Conservation (phyloP, 2,113 vertebrate genomes). For the Passerina amoena region DNA sequence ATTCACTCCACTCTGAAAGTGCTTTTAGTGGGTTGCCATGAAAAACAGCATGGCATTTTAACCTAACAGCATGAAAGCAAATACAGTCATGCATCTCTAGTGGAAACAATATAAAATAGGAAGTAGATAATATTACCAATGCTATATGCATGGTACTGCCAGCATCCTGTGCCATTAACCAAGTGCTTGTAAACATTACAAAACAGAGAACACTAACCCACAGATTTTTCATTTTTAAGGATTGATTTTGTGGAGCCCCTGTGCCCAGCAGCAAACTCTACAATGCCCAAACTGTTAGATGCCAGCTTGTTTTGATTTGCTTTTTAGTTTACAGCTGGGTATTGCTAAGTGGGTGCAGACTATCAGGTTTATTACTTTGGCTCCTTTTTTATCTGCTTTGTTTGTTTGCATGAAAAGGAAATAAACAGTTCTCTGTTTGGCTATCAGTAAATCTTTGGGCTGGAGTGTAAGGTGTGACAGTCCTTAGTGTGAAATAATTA, state of each 20-base stretch:
- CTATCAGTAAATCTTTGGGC: background rate
- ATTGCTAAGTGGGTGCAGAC: background rate
- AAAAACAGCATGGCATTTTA: conserved; percentile 42
- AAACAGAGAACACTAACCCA: background rate
- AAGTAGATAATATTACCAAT: background rate
- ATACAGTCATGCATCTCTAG: background rate
- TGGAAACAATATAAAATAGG: conserved; percentile 33
- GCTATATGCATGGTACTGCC: background rate
- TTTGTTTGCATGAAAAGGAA: background rate
- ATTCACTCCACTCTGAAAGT: background rate
- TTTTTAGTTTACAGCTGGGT: background rate
- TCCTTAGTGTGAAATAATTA: background rate
- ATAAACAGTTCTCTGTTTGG: background rate
- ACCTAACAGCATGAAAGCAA: conserved; percentile 36
- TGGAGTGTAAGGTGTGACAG: background rate
- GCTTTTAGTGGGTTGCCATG: conserved; percentile 38
- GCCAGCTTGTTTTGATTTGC: background rate
- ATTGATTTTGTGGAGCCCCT: background rate
- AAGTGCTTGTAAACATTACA: conserved; percentile 8
- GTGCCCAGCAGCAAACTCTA: background rate
- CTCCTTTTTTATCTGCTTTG: background rate
- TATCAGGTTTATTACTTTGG: background rate
- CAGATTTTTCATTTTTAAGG: background rate
- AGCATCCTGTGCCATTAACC: background rate
- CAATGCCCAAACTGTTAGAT: background rate